Evolutionary conservation across 2,888 invertebrate genomes (phyloP).

Genomic region (Serrognathus titanus): DNA sequence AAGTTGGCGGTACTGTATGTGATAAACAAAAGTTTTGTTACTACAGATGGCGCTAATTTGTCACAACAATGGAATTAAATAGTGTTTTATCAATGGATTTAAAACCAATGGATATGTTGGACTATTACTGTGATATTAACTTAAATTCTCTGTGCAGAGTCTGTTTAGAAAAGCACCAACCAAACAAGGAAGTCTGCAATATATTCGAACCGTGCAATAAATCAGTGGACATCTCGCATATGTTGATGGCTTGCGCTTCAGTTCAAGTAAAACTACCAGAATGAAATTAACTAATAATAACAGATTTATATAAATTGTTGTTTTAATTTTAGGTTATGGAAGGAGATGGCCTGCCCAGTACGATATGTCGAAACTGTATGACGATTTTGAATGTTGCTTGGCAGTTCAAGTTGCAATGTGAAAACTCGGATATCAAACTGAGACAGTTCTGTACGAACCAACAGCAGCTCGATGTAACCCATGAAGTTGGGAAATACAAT

Average conservation of each 20-base stretch:
- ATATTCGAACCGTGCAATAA: slow-evolving; percentile 31
- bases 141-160: slow-evolving; percentile 32
- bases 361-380: slow-evolving; percentile 35
- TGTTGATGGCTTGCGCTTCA: slow-evolving; percentile 38
- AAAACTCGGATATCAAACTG: slow-evolving; percentile 35
- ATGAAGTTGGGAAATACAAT: slow-evolving; percentile 24
- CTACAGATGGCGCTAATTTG: neutral
- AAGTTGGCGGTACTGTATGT: neutral
- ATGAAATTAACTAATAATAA: neutral
- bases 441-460: slow-evolving; percentile 32
- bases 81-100: slow-evolving; percentile 13
- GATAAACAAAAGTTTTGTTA: slow-evolving; percentile 3
- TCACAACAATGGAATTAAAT: slow-evolving; percentile 13
- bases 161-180: slow-evolving; percentile 33
- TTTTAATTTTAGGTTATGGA: slow-evolving; percentile 28
- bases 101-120: slow-evolving; percentile 26
- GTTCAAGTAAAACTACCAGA: slow-evolving; percentile 31
- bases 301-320: neutral
- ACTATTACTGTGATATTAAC: slow-evolving; percentile 34
- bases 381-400: slow-evolving; percentile 34
- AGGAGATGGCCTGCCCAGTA: slow-evolving; percentile 35
- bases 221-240: slow-evolving; percentile 28
- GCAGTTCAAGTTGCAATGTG: slow-evolving; percentile 38
- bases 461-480: slow-evolving; percentile 24
- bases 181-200: slow-evolving; percentile 32